These are phyloP conservation scores for Pecten maximus DNA, from an alignment of 2,888 invertebrate genomes.

Conservation along the genomic window DNA sequence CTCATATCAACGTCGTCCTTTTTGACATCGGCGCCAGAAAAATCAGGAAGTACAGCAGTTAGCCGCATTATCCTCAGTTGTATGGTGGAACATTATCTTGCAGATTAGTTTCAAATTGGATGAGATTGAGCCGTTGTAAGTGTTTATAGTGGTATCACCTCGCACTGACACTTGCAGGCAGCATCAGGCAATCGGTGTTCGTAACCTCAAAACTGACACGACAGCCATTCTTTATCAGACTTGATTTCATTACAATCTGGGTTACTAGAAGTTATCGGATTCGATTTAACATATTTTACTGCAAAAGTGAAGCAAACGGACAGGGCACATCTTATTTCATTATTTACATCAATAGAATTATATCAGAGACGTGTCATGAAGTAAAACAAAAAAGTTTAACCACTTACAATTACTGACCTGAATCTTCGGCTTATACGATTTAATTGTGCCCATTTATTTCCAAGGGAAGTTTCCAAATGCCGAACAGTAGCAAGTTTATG, in stretches of 20 bases:
- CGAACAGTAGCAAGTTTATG: too few relatives aligned
- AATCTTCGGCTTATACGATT: too few relatives aligned
- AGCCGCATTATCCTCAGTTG: background rate
- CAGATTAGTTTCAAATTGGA: slow-evolving; percentile 28
- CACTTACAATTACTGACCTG: too few relatives aligned
- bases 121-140: slow-evolving; percentile 18
- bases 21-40: slow-evolving; percentile 24
- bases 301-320: background rate
- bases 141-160: background rate
- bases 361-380: too few relatives aligned
- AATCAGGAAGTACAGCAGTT: slow-evolving; percentile 9
- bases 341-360: too few relatives aligned
- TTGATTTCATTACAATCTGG: slow-evolving; percentile 17
- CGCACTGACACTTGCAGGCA: slow-evolving; percentile 15
- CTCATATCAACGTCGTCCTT: background rate
- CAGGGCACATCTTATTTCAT: too few relatives aligned
- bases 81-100: slow-evolving; percentile 8
- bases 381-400: too few relatives aligned
- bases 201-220: slow-evolving; percentile 1
- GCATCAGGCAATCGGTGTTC: background rate
- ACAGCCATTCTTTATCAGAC: background rate
- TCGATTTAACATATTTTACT: background rate
- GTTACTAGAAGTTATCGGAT: background rate
- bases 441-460: too few relatives aligned
- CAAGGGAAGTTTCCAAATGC: too few relatives aligned